Conservation (phyloP, 35 echinoderm and acorn worm species). For the Diadema setosum region DNA sequence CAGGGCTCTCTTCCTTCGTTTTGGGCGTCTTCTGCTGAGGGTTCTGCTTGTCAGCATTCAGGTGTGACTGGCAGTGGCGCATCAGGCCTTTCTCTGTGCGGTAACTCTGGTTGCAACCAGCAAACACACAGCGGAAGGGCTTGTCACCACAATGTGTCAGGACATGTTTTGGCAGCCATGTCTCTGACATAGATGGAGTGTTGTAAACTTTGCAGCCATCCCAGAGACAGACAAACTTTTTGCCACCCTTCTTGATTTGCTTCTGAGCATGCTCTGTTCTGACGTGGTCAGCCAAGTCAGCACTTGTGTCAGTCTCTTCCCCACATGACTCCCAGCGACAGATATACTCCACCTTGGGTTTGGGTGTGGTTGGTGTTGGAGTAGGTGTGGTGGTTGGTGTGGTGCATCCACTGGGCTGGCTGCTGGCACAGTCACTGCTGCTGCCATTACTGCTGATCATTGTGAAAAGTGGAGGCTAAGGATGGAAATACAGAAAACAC, state of each 20-base stretch:
- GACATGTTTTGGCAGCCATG: constrained; percentile 88
- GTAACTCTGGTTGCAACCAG: constrained; percentile 75
- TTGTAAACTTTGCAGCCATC: constrained; percentile 97
- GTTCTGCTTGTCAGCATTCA: constrained; percentile 64
- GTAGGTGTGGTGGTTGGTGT: constrained; percentile 51
- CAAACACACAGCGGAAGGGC: constrained; percentile 85
- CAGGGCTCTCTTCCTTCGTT: constrained; percentile 94
- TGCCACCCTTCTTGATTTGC: constrained; percentile 69
- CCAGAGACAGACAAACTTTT: constrained; percentile 91
- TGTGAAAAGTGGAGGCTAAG: neutral
- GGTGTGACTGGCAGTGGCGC: constrained; percentile 84
- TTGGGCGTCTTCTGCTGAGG: constrained; percentile 69
- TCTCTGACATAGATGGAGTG: constrained; percentile 70
- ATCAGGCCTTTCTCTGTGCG: constrained; percentile 60
- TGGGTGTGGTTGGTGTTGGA: constrained; percentile 54
- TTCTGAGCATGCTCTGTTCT: constrained; percentile 67
- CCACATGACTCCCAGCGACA: constrained; percentile 93
- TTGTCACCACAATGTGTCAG: constrained; percentile 85
- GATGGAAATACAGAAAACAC: neutral
- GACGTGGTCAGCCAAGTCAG: constrained; percentile 93
- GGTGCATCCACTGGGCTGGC: constrained; percentile 77
- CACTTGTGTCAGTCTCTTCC: constrained; percentile 64
- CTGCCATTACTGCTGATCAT: constrained; percentile 31
- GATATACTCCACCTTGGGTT: constrained; percentile 69
- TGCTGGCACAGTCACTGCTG: constrained; percentile 36